Percentiles rank a stretch among this genome's conserved stretches.
Evolutionary conservation across 2,888 invertebrate species (phyloP).

Genomic region (Philopedon plagiatum): DNA sequence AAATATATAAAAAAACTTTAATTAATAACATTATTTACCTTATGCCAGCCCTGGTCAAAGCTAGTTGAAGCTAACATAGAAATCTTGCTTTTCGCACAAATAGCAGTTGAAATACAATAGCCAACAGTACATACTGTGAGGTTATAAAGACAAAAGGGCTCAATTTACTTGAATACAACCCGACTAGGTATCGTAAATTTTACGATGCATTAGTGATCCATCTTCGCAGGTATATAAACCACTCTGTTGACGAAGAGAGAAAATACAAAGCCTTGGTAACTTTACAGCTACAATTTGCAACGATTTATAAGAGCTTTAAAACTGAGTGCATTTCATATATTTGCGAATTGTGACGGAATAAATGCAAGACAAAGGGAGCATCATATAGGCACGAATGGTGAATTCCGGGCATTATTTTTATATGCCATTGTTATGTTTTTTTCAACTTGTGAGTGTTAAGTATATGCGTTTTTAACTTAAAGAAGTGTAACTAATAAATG

Average conservation of each 20-base stretch:
- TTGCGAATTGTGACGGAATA: no score
- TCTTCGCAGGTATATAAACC: conserved; percentile 42
- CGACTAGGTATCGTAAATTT: conserved; percentile 42
- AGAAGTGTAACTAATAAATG: no score
- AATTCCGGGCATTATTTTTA: no score
- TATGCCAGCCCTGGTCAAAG: not conserved
- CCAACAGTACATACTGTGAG: not conserved
- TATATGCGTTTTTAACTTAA: no score
- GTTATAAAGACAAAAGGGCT: conserved; percentile 41
- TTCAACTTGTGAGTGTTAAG: no score
- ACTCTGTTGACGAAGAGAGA: conserved; percentile 14
- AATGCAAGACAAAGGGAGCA: no score
- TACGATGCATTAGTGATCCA: conserved; percentile 47
- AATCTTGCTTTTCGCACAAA: not conserved
- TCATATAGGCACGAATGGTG: no score
- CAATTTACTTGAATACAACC: conserved; percentile 38
- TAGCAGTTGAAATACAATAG: not conserved
- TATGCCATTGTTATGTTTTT: no score
- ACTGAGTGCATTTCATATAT: no score
- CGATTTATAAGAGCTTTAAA: no score
- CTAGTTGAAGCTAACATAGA: not conserved
- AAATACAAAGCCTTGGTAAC: not conserved
- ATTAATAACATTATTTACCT: not conserved
- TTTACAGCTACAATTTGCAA: not conserved
- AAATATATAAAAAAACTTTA: no score